These are phyloP conservation scores for Nansenia antarctica DNA, from an alignment of 2,113 vertebrate species.

Conservation along the genomic window DNA sequence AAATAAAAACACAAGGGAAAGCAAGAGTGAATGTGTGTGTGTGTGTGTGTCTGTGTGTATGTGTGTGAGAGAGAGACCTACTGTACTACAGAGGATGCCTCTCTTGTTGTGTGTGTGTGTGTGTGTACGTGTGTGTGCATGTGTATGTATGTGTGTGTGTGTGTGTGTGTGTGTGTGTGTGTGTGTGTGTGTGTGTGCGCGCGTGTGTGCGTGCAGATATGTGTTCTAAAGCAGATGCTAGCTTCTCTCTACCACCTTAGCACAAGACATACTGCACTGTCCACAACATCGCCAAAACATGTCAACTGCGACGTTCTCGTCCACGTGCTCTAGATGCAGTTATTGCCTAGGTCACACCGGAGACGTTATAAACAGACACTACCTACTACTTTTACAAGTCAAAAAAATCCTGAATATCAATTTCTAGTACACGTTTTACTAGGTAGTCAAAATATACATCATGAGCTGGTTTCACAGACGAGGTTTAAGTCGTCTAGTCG, in stretches of 20 bases:
- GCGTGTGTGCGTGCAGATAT: too few relatives aligned
- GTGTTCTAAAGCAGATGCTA: slow-evolving; percentile 4
- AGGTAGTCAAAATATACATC: slow-evolving; percentile 57
- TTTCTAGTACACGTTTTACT: slow-evolving; percentile 47
- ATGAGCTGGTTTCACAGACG: slow-evolving; percentile 9
- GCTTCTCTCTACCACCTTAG: background rate
- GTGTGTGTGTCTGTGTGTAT: too few relatives aligned
- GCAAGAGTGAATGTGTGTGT: background rate
- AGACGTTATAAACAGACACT: slow-evolving; percentile 51
- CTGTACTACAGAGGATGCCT: background rate
- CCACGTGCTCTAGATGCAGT: slow-evolving; percentile 25
- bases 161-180: too few relatives aligned
- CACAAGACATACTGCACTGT: background rate
- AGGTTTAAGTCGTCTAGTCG: too few relatives aligned
- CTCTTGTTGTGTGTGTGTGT: too few relatives aligned
- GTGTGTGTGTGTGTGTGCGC: background rate
- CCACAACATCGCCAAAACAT: background rate
- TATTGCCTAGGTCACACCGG: slow-evolving; percentile 43
- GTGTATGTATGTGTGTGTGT: background rate
- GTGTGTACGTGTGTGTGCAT: too few relatives aligned
- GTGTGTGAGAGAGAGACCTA: background rate
- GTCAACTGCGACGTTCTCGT: slow-evolving; percentile 13
- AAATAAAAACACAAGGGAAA: background rate
- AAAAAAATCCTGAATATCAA: slow-evolving; percentile 47
- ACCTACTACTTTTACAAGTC: slow-evolving; percentile 52